Percentiles rank a stretch among this genome's conserved stretches.
phyloP scores from a whole-genome alignment of 1,140 invertebrate genomes.

The Drosophila nigrodunni region DNA sequence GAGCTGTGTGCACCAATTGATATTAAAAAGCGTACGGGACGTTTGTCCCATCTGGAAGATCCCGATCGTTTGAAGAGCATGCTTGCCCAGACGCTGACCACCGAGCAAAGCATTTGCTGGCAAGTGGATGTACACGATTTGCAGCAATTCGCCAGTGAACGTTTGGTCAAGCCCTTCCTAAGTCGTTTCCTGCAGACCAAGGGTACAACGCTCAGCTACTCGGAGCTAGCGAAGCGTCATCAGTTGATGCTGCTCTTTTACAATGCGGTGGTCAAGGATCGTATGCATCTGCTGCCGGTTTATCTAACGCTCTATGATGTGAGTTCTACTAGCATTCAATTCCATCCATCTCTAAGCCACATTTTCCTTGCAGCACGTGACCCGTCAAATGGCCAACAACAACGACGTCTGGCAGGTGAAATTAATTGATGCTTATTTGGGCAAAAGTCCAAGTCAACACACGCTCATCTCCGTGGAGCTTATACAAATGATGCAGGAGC shows the following conservation, averaged over 20 bases:
- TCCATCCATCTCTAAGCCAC: too few species aligned
- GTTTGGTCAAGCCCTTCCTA: conserved; percentile 88
- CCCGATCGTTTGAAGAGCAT: conserved; percentile 94
- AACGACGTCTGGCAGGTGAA: conserved; percentile 82
- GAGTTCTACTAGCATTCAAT: conserved; percentile 64
- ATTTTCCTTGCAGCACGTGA: conserved; percentile 48
- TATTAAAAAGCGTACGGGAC: conserved; percentile 95
- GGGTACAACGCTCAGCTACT: conserved; percentile 49
- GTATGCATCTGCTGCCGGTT: conserved; percentile 91
- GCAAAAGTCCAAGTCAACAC: conserved; percentile 46
- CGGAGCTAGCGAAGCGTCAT: conserved; percentile 88
- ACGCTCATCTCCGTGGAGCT: conserved; percentile 72
- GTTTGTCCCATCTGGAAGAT: conserved; percentile 94
- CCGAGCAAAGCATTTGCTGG: conserved; percentile 87
- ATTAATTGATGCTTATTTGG: conserved; percentile 64
- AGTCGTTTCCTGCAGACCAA: conserved; percentile 87
- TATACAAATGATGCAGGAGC: conserved; percentile 70
- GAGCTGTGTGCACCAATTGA: conserved; percentile 90
- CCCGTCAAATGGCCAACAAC: conserved; percentile 57
- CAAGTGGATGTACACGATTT: conserved; percentile 88
- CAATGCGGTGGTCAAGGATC: conserved; percentile 94
- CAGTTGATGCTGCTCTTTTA: conserved; percentile 91
- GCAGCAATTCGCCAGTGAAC: conserved; percentile 89
- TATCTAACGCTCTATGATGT: conserved; percentile 90
- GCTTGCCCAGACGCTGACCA: conserved; percentile 92